Conservation (phyloP, 2,113 vertebrate genomes). For the Egretta garzetta region DNA sequence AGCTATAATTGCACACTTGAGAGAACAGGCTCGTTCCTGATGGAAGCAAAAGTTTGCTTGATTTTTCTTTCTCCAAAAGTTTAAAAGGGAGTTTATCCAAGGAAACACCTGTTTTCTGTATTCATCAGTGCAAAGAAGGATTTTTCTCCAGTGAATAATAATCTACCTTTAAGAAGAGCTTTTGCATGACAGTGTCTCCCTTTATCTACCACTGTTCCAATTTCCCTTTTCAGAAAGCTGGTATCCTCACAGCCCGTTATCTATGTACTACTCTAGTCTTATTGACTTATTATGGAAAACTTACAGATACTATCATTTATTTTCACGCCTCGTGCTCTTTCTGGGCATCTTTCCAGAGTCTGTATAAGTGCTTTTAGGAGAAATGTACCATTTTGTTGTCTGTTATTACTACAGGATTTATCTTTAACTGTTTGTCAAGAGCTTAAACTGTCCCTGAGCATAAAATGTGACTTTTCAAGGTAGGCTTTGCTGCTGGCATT, state of each 20-base stretch:
- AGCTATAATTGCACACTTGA: background rate
- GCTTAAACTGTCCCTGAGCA: background rate
- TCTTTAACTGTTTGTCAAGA: slow-evolving; percentile 29
- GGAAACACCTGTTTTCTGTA: background rate
- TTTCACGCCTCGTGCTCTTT: background rate
- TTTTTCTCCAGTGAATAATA: background rate
- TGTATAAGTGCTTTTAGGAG: slow-evolving; percentile 17
- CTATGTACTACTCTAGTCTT: background rate
- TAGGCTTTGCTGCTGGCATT: background rate
- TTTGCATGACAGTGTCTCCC: background rate
- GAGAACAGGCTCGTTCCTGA: background rate
- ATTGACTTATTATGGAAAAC: slow-evolving; percentile 1
- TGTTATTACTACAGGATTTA: slow-evolving; percentile 31
- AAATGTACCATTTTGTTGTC: slow-evolving; percentile 27
- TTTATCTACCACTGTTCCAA: background rate
- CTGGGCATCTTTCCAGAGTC: slow-evolving; percentile 25
- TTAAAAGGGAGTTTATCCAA: background rate
- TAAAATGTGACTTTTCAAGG: background rate
- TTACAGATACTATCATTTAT: slow-evolving; percentile 1
- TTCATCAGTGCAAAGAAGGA: background rate
- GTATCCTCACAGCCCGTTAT: background rate
- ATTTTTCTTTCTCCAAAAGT: background rate
- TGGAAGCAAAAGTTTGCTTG: background rate
- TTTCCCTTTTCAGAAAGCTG: background rate
- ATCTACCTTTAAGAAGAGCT: background rate